Conservation (phyloP, 2,797 vertebrate genomes). For the Dendrocincla fuliginosa region DNA sequence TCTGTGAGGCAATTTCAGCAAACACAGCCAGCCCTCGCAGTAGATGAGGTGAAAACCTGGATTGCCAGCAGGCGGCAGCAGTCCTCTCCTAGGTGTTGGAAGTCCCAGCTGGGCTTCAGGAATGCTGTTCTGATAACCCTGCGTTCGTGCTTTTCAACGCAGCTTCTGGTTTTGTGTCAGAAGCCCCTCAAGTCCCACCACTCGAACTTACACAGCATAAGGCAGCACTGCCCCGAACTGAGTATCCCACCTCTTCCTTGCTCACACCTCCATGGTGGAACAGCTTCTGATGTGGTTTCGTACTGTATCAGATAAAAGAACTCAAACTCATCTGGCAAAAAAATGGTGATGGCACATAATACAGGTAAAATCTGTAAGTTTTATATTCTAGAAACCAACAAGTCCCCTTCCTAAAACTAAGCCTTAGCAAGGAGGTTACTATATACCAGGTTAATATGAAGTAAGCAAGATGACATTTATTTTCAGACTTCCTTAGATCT, state of each 20-base stretch:
- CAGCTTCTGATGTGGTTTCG: neutral
- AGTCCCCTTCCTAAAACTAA: neutral
- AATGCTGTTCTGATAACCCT: neutral
- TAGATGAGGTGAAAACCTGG: neutral
- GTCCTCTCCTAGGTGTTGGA: neutral
- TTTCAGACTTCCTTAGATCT: neutral
- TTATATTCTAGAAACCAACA: neutral
- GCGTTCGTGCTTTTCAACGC: neutral
- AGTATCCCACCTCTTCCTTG: neutral
- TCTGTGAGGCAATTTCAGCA: neutral
- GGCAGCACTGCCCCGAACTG: neutral
- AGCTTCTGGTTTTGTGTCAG: neutral
- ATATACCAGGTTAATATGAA: neutral
- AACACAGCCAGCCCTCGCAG: rapidly evolving
- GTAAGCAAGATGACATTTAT: neutral
- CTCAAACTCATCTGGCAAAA: neutral
- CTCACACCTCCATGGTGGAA: rapidly evolving
- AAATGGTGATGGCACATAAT: neutral
- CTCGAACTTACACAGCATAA: neutral
- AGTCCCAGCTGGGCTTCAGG: neutral
- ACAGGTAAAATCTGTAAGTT: neutral
- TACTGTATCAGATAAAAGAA: neutral
- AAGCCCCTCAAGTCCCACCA: neutral
- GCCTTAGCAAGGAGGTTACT: neutral
- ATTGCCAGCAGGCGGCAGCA: neutral